phyloP scores from a whole-genome alignment of 2,113 vertebrate genomes.

The Corynorhinus townsendii region DNA sequence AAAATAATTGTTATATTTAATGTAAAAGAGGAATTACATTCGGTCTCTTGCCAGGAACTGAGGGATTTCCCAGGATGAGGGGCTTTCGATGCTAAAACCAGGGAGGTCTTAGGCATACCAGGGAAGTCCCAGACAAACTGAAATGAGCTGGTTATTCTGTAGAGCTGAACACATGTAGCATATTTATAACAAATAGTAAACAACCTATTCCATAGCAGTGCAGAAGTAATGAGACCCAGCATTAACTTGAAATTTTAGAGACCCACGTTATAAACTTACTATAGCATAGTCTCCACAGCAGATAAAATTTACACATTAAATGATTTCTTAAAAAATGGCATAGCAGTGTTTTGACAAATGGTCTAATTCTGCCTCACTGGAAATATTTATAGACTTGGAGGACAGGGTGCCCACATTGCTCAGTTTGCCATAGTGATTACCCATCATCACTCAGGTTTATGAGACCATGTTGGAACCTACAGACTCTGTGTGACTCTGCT shows the following conservation, averaged over 20 bases:
- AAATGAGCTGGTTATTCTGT: not conserved
- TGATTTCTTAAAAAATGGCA: not conserved
- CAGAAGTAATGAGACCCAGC: not conserved
- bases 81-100: not conserved
- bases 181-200: not conserved
- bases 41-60: not conserved
- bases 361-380: not conserved
- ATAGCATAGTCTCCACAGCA: not conserved
- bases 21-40: not conserved
- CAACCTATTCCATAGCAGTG: not conserved
- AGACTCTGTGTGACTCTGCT: conserved; percentile 19
- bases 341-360: not conserved
- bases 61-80: not conserved
- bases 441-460: not conserved
- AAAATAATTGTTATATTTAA: not conserved
- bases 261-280: not conserved
- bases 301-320: not conserved
- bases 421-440: not conserved
- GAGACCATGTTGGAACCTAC: not conserved
- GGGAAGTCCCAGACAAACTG: not conserved
- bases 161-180: not conserved
- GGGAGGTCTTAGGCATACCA: not conserved
- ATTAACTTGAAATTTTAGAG: not conserved
- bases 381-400: not conserved
- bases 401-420: not conserved